Evolutionary conservation across 2,888 invertebrate species (phyloP), one percentile per base, ranked within the genome.

Genomic region (Neoscelio sp.): DNA sequence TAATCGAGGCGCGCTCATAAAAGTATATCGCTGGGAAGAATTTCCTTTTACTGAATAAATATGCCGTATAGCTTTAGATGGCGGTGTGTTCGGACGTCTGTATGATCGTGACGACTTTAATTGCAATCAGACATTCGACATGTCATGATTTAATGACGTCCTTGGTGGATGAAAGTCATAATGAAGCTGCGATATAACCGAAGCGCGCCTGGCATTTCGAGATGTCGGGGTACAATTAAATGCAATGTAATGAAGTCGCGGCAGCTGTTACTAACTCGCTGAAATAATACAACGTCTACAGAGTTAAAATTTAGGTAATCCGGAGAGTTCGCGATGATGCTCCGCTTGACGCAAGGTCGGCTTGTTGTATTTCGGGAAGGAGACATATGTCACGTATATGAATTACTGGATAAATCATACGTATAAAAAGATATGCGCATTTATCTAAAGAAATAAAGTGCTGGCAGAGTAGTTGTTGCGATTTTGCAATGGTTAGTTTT

Each of bases 101-200:
- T 17, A 6, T 40, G 15, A 13, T 8, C 30, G 64, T 71, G 60
- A 65, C 54, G 20, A 65, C 28, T 38, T 26, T 70, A 71, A 78
- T 71, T 64, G 50, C 78, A 64, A 67, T 67, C 71, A 78, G 60
- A 50, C 44, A 40, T 71, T 78, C 64, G 77, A 62, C 77, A 42
- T 77, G 70, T 78, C 67, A 40, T 26, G 64, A 78, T 67, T 65
- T 67, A 71, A 60, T 71, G 65, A 65, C 38, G 65, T 50, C 77
- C 78, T 67, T 65, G 78, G 26, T 35, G 44, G 15, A 70, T 46
- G 17, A 48, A 42, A 20, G 58, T 52, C 46, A 48, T 71, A 60
- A 71, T 48, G 68, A 76, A 62, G 68, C 56, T 10, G 8, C 18
- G 56, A 50, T 30, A 8, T 4, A 35, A 44, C 30, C 20, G 15